phyloP scores from a whole-genome alignment of 2,113 vertebrate genomes.

The Ochotona princeps region DNA sequence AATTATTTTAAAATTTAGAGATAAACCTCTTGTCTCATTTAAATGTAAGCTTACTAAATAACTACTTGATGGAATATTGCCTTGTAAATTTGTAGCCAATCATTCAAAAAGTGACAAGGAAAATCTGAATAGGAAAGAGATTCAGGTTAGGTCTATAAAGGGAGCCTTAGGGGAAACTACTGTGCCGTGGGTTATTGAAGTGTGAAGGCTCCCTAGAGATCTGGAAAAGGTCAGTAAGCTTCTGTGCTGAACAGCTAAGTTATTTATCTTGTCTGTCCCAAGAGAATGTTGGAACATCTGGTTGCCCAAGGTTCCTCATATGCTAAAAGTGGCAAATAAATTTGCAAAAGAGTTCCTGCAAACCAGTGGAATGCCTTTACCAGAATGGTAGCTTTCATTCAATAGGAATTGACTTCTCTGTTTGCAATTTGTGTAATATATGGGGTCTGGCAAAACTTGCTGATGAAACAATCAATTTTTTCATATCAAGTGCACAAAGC shows the following conservation, averaged over 20 bases:
- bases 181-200: background rate
- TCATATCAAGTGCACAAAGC: conserved; percentile 17
- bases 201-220: background rate
- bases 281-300: conserved; percentile 22
- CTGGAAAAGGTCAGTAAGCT: background rate
- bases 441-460: background rate
- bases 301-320: background rate
- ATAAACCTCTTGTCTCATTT: conserved; percentile 4
- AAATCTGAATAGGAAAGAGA: conserved; percentile 9
- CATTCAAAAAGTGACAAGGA: conserved; percentile 3
- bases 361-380: conserved; percentile 21
- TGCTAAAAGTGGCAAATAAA: conserved; percentile 13
- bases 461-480: conserved; percentile 11
- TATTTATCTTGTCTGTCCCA: background rate
- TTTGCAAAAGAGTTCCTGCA: conserved; percentile 43
- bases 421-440: conserved; percentile 1
- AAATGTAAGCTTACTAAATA: conserved; percentile 38
- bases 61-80: background rate
- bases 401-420: background rate
- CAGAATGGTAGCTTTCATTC: conserved; percentile 37
- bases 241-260: background rate
- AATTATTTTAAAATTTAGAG: background rate
- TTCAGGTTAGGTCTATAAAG: background rate
- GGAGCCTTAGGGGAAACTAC: background rate
- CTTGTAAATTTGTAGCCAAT: conserved; percentile 35